Percentiles rank a stretch among this genome's conserved stretches.
phyloP scores from a whole-genome alignment of 1,140 invertebrate species.

The Dreissena rostriformis region DNA sequence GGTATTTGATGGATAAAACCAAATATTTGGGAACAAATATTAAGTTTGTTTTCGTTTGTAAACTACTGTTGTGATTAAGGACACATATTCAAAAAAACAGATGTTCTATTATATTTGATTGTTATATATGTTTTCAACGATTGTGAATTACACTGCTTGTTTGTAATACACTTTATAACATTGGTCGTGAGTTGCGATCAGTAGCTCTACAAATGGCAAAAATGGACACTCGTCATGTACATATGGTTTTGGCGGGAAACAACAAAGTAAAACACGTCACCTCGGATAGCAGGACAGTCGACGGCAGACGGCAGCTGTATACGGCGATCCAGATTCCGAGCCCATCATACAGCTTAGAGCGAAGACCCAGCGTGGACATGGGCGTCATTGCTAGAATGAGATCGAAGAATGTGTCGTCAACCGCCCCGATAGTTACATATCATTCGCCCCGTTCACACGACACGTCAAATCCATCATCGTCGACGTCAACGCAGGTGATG shows the following conservation, averaged over 20 bases:
- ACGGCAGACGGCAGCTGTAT: background rate
- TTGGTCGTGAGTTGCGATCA: too few relatives aligned
- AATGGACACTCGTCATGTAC: background rate
- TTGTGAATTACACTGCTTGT: too few relatives aligned
- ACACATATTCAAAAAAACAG: too few relatives aligned
- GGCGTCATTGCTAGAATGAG: background rate
- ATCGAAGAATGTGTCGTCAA: background rate
- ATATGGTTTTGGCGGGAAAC: background rate
- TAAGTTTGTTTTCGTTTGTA: too few relatives aligned
- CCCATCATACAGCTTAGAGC: background rate
- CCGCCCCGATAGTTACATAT: too few relatives aligned
- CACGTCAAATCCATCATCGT: background rate
- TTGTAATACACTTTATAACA: too few relatives aligned
- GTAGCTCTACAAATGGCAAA: background rate
- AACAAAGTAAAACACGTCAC: background rate
- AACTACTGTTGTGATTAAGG: too few relatives aligned
- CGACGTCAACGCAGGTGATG: background rate
- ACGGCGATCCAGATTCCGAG: background rate
- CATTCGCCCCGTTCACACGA: too few relatives aligned
- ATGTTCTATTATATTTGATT: too few relatives aligned
- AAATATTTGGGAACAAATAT: too few relatives aligned
- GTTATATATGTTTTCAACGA: too few relatives aligned
- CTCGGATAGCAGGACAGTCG: background rate
- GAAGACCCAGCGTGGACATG: background rate
- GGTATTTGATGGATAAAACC: too few relatives aligned